Conservation (phyloP, 2,797 vertebrate genomes). For the Diceros bicornis region DNA sequence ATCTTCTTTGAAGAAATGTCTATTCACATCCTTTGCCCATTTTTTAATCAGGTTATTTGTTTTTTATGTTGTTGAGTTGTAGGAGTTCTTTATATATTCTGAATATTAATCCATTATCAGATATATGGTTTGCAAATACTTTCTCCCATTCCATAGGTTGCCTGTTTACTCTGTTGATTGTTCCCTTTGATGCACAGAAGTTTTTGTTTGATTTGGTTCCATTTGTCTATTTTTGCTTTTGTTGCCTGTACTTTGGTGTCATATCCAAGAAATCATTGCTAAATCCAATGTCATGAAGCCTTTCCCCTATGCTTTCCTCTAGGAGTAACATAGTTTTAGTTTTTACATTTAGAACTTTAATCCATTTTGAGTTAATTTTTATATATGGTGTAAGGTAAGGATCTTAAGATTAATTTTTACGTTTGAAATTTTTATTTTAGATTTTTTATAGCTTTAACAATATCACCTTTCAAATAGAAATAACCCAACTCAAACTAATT, state of each 20-base stretch:
- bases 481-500: slow-evolving; percentile 67
- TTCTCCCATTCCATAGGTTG: not conserved
- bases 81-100: not conserved
- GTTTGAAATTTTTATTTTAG: slow-evolving; percentile 79
- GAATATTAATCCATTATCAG: not conserved
- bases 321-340: not conserved
- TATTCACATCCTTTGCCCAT: not conserved
- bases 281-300: not conserved
- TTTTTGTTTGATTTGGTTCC: not conserved
- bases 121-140: not conserved
- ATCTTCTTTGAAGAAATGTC: not conserved
- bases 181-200: not conserved
- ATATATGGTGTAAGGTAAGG: not conserved
- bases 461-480: slow-evolving; percentile 77
- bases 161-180: not conserved
- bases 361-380: not conserved
- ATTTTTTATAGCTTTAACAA: slow-evolving; percentile 59
- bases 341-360: not conserved
- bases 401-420: slow-evolving; percentile 37
- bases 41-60: not conserved
- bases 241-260: not conserved
- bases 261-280: not conserved
- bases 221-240: not conserved
- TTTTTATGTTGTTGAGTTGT: not conserved
- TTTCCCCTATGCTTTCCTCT: not conserved